Conservation (phyloP, 1,140 invertebrate genomes). For the Lethrus apterus region DNA sequence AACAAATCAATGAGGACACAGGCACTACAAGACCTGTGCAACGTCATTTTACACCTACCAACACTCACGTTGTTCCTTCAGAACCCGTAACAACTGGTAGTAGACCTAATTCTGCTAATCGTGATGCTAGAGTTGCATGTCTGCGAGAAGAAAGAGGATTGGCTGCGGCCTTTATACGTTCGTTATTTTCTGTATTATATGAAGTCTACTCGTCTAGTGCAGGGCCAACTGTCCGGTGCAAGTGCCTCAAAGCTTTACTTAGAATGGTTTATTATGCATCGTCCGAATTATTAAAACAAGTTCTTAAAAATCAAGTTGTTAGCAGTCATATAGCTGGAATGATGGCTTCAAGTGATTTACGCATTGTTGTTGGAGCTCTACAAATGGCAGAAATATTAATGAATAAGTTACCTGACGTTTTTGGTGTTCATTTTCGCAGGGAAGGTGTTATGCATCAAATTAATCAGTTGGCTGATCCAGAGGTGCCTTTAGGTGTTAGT, state of each 20-base stretch:
- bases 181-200: constrained; percentile 85
- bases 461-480: constrained; percentile 65
- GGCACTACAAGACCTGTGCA: constrained; percentile 88
- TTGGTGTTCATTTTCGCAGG: constrained; percentile 88
- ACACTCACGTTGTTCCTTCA: constrained; percentile 17
- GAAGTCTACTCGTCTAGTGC: constrained; percentile 97
- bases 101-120: constrained; percentile 29
- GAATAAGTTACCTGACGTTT: constrained; percentile 90
- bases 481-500: constrained; percentile 53
- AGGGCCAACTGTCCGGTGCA: constrained; percentile 93
- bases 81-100: constrained; percentile 20
- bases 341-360: constrained; percentile 91
- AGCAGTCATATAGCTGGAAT: constrained; percentile 96
- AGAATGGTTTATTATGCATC: constrained; percentile 93
- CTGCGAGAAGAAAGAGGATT: constrained; percentile 57
- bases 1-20: constrained; percentile 97
- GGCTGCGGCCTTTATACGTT: constrained; percentile 73
- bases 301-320: constrained; percentile 87
- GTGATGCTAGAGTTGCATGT: constrained; percentile 55
- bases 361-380: constrained; percentile 93
- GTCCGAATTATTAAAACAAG: constrained; percentile 75
- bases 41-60: constrained; percentile 47
- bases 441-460: constrained; percentile 94
- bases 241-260: constrained; percentile 89
- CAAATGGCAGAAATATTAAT: constrained; percentile 96